Percentiles rank a stretch among this genome's conserved stretches.
These are phyloP conservation scores for Bunonema sp. DNA, from an alignment of 2,888 invertebrate genomes.

Conservation along the genomic window DNA sequence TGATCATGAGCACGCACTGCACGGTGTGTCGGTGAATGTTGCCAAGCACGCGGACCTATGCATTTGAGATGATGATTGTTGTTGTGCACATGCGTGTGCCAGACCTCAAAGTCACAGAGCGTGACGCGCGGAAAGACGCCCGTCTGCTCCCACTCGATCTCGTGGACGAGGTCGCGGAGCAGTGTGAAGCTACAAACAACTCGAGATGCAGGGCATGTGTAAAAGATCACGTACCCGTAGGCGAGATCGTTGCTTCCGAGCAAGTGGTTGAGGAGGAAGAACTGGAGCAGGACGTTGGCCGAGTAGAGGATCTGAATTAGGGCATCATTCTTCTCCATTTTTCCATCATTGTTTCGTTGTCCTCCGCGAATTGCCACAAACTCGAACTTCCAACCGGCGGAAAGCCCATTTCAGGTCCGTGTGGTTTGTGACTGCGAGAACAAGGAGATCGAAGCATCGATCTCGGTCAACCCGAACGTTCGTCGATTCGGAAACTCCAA, in stretches of 20 bases:
- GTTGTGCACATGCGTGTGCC: not conserved
- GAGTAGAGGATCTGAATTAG: conserved; percentile 37
- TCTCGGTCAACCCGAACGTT: no score
- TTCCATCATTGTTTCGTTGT: no score
- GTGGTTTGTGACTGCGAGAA: no score
- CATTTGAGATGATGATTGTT: not conserved
- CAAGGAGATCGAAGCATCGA: no score
- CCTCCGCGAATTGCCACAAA: no score
- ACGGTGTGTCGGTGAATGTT: conserved; percentile 44
- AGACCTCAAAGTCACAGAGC: conserved; percentile 43
- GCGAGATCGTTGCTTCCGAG: conserved; percentile 38
- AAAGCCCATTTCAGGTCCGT: no score
- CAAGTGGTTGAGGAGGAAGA: conserved; percentile 40
- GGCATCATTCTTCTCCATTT: no score
- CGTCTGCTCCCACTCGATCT: conserved; percentile 44
- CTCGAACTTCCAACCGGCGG: no score
- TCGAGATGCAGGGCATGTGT: not conserved
- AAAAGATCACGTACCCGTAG: conserved; percentile 29
- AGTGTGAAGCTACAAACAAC: not conserved
- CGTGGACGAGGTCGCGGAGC: conserved; percentile 26
- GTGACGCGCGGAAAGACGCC: conserved; percentile 44
- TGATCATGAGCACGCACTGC: conserved; percentile 44
- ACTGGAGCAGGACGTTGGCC: conserved; percentile 39
- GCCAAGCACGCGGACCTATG: conserved; percentile 37
- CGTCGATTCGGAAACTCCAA: no score